A percentile compares a stretch with the other conserved stretches of the same genome.
phyloP scores from a whole-genome alignment of 2,888 invertebrate genomes.

The Philhelius pedissequus region DNA sequence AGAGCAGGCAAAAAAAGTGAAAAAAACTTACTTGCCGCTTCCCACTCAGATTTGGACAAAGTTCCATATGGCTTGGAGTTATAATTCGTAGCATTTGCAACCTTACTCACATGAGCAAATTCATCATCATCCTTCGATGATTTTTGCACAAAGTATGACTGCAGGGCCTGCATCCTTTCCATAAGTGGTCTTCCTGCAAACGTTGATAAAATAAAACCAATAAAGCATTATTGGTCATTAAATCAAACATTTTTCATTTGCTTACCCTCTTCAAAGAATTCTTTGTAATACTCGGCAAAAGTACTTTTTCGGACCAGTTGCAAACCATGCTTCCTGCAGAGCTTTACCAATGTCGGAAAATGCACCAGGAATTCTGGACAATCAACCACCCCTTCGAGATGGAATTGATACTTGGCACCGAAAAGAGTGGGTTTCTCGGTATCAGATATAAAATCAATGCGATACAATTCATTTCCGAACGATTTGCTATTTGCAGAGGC shows the following conservation, averaged over 20 bases:
- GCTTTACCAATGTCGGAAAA: conserved; percentile 89
- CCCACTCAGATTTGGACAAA: conserved; percentile 94
- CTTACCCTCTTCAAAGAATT: conserved; percentile 72
- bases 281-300: conserved; percentile 88
- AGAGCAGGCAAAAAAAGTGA: too few species aligned
- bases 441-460: conserved; percentile 86
- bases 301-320: conserved; percentile 84
- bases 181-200: conserved; percentile 80
- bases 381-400: conserved; percentile 96
- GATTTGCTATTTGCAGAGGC: conserved; percentile 80
- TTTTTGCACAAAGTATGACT: conserved; percentile 84
- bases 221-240: background rate
- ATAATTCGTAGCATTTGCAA: conserved; percentile 77
- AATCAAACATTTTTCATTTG: background rate
- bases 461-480: conserved; percentile 90
- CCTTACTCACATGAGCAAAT: conserved; percentile 86
- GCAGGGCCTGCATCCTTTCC: conserved; percentile 88
- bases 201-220: background rate
- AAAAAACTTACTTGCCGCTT: conserved; percentile 87
- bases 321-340: conserved; percentile 86
- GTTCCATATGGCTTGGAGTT: conserved; percentile 85
- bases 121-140: conserved; percentile 82
- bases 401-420: conserved; percentile 97
- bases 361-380: conserved; percentile 99
- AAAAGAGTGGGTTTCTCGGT: conserved; percentile 88